Evolutionary conservation across 2,888 invertebrate genomes (phyloP), one percentile per base, ranked within the genome.

Genomic region (Julus scandinavius): DNA sequence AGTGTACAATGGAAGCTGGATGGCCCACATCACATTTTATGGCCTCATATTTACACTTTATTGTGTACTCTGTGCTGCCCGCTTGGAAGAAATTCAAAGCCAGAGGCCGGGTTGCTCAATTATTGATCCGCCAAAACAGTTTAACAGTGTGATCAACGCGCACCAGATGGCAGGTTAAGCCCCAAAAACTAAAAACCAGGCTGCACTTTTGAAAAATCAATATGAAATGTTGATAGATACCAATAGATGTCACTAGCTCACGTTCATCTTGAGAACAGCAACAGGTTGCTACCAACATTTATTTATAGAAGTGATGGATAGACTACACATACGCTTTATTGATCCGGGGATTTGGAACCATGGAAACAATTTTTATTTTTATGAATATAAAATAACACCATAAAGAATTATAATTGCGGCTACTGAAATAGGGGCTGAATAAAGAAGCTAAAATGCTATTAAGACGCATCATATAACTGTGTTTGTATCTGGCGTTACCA

Each of bases 1-100:
- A 80, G 80, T 0, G 11, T 7, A 80, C 80, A 80, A 80, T 29
- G 80, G 38, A 80, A 7, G 38, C 80, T 80, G 80, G 80, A 80
- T 38, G 29, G 80, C 20, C 80, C 80, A 38, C 80, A 80, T 80
- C 80, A 80, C 80, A 29, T 80, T 80, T 80, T 80, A 80, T 38
- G 80, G 80, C 80, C 80, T 80, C 80, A 80, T 80, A 80, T 80
- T 80, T 80, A 80, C 80, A 80, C 80, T 80, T 29, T 80, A 80
- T 80, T 80, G 80, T 80, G 80, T 80, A 38, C 80, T 0, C 80
- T 80, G 80, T n/a, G n/a, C 80, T 80, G 80, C 80, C 80, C 29
- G 20, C 80, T 80, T 38, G 80, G 38, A 38, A 38, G 80, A 38
- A 20, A 38, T 80, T 80, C 80, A 80, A 80, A 80, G 80, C 29